A percentile compares a stretch with the other conserved stretches of the same genome.
Evolutionary conservation across 2,113 vertebrate species (phyloP).

Genomic region (Heloderma charlesbogerti): DNA sequence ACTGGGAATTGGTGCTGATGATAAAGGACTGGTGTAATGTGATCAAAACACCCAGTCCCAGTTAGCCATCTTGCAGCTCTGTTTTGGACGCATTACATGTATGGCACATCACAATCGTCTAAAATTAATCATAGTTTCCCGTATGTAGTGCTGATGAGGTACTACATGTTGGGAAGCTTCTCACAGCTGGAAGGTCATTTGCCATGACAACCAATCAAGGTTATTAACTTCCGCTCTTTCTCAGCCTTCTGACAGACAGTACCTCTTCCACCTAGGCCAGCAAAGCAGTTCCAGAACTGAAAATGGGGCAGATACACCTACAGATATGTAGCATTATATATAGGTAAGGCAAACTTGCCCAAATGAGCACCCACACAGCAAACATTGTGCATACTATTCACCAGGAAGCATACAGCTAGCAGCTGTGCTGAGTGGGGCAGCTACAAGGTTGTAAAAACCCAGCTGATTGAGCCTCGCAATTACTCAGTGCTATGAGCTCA

Average conservation of each 20-base stretch:
- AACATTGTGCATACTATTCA: fast-evolving
- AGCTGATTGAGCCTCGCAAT: neutral
- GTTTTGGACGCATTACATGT: neutral
- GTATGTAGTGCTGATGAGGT: neutral
- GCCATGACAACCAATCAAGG: neutral
- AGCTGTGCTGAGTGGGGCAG: neutral
- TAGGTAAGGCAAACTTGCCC: neutral
- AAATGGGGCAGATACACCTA: neutral
- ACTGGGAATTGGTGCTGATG: neutral
- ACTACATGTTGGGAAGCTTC: neutral
- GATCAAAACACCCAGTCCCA: neutral
- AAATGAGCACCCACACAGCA: neutral
- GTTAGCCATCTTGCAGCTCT: neutral
- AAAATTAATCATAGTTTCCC: neutral
- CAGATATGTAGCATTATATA: neutral
- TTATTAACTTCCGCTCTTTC: neutral
- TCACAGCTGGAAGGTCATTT: neutral
- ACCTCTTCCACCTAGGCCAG: neutral
- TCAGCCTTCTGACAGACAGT: neutral
- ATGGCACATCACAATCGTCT: neutral
- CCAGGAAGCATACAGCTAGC: slow-evolving; percentile 22
- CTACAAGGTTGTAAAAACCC: slow-evolving; percentile 20
- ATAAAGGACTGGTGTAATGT: neutral
- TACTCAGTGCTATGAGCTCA: slow-evolving; percentile 10
- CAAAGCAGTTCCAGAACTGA: neutral